phyloP scores from a whole-genome alignment of 2,113 vertebrate genomes.

The Bufo bufo region DNA sequence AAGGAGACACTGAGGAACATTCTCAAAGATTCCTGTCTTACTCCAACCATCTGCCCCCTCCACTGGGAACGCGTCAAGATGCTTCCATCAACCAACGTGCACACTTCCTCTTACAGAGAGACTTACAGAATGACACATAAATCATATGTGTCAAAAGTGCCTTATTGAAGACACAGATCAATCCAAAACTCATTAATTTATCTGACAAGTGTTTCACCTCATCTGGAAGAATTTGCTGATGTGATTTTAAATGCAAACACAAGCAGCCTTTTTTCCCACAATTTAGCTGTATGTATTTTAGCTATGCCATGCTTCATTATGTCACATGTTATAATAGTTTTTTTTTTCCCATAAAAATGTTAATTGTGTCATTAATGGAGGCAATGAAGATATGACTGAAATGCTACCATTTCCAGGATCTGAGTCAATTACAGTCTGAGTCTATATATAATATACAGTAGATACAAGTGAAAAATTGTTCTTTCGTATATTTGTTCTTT shows the following conservation, averaged over 20 bases:
- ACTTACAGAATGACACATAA: constrained; percentile 73
- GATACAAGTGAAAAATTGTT: too few relatives aligned
- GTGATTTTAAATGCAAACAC: constrained; percentile 64
- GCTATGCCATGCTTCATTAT: constrained; percentile 12
- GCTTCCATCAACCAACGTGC: constrained; percentile 76
- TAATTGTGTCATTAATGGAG: neutral
- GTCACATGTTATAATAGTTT: neutral
- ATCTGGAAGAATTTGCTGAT: constrained; percentile 71
- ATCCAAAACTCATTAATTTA: constrained; percentile 78
- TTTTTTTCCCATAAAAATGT: neutral
- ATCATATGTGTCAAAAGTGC: constrained; percentile 77
- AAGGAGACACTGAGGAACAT: constrained; percentile 65
- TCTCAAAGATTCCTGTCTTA: constrained; percentile 64
- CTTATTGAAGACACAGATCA: constrained; percentile 78
- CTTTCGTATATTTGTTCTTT: too few relatives aligned
- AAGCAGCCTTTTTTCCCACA: constrained; percentile 65
- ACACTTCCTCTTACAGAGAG: constrained; percentile 75
- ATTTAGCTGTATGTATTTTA: constrained; percentile 63
- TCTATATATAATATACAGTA: too few relatives aligned
- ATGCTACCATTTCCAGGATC: too few relatives aligned
- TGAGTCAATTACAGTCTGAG: too few relatives aligned
- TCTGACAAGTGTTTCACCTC: constrained; percentile 78
- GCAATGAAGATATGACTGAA: too few relatives aligned
- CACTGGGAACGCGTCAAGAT: constrained; percentile 69
- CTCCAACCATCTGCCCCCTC: constrained; percentile 67